Evolutionary conservation across 2,888 invertebrate species (phyloP), one percentile per base, ranked within the genome.

Genomic region (Drosophila colorata): DNA sequence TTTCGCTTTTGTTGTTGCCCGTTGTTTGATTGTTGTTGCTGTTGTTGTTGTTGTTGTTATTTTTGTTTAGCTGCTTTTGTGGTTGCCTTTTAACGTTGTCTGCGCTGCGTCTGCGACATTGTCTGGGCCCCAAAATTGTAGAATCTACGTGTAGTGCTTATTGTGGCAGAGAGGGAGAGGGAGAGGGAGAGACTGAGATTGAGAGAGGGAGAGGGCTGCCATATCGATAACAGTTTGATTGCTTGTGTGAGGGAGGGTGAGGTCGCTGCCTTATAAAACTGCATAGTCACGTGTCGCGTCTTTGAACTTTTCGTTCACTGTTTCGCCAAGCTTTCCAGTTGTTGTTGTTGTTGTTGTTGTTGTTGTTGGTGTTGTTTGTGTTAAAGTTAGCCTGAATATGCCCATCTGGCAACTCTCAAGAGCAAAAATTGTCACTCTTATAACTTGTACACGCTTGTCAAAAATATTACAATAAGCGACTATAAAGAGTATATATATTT

Each of bases 221-320:
- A 46, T 73, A 61, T 56, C 57, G 49, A 47, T 74, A 53, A 31
- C 48, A 53, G 14, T 58, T 47, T 56, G 23, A 59, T 41, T 59
- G 52, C 38, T 31, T 35, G 37, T 44, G 31, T 25, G 35, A 20
- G 28, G 23, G 18, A 9, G n/a, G 8, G 7, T 1, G 37, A 1
- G 7, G 18, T 9, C 33, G 66, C 28, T 46, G 43, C 47, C 69
- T 80, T 69, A 55, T 44, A 53, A 63, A 68, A 57, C 83, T 64
- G 55, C 60, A 80, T 25, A 57, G 87, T 80, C 80, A 80, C 80
- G 80, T 86, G 78, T 73, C 65, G 58, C 58, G 31, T 60, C 63
- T 63, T 64, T 61, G 43, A 70, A 81, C 79, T 81, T 78, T 59
- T 28, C 18, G 40, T 53, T 41, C 23, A 31, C 18, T 41, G 18